phyloP scores from a whole-genome alignment of 1,140 invertebrate genomes.

The Drosophila mayri region DNA sequence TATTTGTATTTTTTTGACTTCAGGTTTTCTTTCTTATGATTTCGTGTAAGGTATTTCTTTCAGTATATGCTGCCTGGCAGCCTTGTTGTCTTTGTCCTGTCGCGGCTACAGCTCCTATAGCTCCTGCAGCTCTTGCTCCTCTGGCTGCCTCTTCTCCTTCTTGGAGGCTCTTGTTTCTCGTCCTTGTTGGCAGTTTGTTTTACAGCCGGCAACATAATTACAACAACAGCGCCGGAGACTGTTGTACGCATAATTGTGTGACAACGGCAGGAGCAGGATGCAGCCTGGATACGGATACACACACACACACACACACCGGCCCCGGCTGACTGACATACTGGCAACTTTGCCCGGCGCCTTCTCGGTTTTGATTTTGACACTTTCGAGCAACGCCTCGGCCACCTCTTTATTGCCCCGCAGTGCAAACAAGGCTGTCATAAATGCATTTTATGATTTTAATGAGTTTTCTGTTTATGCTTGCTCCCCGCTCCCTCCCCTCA shows the following conservation, averaged over 20 bases:
- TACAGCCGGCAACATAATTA: conserved; percentile 75
- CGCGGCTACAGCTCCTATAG: conserved; percentile 6
- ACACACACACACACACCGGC: conserved; percentile 8
- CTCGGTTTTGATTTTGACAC: conserved; percentile 82
- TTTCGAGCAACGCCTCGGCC: conserved; percentile 64
- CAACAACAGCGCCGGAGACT: conserved; percentile 70
- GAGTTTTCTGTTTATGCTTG: conserved; percentile 80
- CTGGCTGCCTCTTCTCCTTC: conserved; percentile 27
- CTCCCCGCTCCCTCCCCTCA: background rate
- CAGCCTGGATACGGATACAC: conserved; percentile 65
- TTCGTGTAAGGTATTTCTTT: background rate
- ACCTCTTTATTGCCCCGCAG: conserved; percentile 66
- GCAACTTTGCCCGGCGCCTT: conserved; percentile 69
- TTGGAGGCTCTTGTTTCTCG: conserved; percentile 38
- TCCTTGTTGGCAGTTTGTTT: conserved; percentile 77
- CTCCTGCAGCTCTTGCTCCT: background rate
- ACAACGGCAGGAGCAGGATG: conserved; percentile 64
- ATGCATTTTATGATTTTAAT: conserved; percentile 84
- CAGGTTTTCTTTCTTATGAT: background rate
- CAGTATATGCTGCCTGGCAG: conserved; percentile 30
- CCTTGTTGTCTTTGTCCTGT: conserved; percentile 18
- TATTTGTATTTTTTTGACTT: background rate
- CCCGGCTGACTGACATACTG: conserved; percentile 15
- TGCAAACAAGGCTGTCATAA: conserved; percentile 79
- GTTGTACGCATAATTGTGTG: conserved; percentile 81